phyloP scores from a whole-genome alignment of 2,113 vertebrate genomes.

The Microcebus griseorufus region DNA sequence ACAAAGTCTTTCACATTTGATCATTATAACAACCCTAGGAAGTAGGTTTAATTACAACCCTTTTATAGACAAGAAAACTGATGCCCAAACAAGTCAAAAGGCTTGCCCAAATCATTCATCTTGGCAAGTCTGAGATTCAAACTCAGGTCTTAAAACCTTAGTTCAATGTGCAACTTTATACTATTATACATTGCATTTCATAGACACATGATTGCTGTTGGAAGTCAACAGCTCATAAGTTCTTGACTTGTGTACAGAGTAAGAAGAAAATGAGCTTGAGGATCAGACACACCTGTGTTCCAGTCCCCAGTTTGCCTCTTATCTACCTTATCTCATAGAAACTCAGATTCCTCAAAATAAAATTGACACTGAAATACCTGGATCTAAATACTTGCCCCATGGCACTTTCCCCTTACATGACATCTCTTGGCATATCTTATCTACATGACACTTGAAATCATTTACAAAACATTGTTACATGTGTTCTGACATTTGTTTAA shows the following conservation, averaged over 20 bases:
- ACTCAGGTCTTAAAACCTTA: not conserved
- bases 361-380: not conserved
- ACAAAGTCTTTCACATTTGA: not conserved
- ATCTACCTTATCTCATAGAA: not conserved
- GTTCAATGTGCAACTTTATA: not conserved
- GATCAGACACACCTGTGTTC: not conserved
- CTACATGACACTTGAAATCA: not conserved
- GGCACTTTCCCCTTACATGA: not conserved
- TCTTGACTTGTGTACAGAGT: not conserved
- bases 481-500: conserved; percentile 26
- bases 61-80: conserved; percentile 21
- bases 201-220: not conserved
- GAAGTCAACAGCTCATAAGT: not conserved
- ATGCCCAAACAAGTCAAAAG: not conserved
- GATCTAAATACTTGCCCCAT: not conserved
- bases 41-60: not conserved
- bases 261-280: not conserved
- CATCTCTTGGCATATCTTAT: not conserved
- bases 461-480: not conserved
- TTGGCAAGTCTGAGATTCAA: not conserved
- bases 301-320: not conserved
- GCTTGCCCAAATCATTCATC: not conserved
- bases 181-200: not conserved
- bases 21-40: not conserved
- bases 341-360: not conserved